Conservation (phyloP, 2,113 vertebrate species). For the Phyllostomus hastatus region DNA sequence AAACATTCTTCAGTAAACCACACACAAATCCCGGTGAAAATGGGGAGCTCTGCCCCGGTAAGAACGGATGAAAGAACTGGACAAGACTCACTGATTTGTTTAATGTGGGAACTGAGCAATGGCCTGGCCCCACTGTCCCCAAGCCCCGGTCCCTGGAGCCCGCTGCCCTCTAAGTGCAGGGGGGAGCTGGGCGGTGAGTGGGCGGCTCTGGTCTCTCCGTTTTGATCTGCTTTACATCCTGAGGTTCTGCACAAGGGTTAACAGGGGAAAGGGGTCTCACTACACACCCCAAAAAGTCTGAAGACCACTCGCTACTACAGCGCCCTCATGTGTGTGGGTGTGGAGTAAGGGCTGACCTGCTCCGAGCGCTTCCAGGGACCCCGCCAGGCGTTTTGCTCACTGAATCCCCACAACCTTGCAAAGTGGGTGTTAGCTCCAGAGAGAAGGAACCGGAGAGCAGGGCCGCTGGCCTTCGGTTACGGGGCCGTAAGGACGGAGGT, state of each 20-base stretch:
- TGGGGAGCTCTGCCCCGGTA: not conserved
- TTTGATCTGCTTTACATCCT: not conserved
- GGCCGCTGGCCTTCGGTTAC: not conserved
- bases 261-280: not conserved
- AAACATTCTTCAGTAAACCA: not conserved
- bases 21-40: not conserved
- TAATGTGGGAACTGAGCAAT: not conserved
- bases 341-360: not conserved
- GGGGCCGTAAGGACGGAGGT: not conserved
- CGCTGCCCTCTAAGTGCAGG: not conserved
- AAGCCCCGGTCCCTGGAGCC: not conserved
- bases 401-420: not conserved
- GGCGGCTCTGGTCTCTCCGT: not conserved
- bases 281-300: not conserved
- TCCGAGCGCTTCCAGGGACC: not conserved
- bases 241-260: not conserved
- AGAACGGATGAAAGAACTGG: not conserved
- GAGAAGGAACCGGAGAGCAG: not conserved
- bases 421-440: not conserved
- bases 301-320: not conserved
- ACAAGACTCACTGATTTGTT: not conserved
- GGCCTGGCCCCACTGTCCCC: not conserved
- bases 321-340: fast-evolving
- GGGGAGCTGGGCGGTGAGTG: not conserved
- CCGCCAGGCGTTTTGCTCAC: not conserved